These are phyloP conservation scores for Eurystomus glaucurus DNA, from an alignment of 2,797 vertebrate species.

Conservation along the genomic window DNA sequence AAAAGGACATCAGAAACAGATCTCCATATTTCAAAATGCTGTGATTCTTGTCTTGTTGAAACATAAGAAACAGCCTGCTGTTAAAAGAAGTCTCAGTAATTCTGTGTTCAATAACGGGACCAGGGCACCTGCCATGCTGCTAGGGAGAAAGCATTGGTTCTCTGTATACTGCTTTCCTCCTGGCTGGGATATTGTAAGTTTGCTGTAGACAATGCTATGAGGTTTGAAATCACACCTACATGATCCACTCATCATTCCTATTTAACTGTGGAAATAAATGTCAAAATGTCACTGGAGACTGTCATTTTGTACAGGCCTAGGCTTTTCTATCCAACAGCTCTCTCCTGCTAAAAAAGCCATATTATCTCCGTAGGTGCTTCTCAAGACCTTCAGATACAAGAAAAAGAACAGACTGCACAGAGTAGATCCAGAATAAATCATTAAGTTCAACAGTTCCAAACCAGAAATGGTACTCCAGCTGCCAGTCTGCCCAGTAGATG, in stretches of 20 bases:
- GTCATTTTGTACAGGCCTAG: not conserved
- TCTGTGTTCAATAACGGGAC: conserved; percentile 6
- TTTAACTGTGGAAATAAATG: not conserved
- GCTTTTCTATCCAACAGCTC: not conserved
- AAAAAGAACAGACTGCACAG: not conserved
- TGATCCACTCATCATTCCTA: not conserved
- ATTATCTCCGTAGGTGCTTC: not conserved
- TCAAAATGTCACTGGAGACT: not conserved
- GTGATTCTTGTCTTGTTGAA: conserved; percentile 8
- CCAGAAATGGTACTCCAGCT: not conserved
- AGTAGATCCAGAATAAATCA: not conserved
- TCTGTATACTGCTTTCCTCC: conserved; percentile 34
- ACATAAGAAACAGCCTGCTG: not conserved
- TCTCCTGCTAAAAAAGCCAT: not conserved
- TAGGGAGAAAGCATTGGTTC: not conserved
- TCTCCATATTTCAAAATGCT: not conserved
- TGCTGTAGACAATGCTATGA: not conserved
- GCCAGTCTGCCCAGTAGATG: not conserved
- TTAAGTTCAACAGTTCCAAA: not conserved
- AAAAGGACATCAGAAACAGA: not conserved
- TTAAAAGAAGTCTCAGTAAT: not conserved
- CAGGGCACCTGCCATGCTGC: conserved; percentile 31
- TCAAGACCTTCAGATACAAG: not conserved
- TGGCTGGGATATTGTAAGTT: not conserved
- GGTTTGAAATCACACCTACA: not conserved